Base-by-base conservation (phyloP, 2,113 vertebrate genomes). In the Strix aluco region DNA sequence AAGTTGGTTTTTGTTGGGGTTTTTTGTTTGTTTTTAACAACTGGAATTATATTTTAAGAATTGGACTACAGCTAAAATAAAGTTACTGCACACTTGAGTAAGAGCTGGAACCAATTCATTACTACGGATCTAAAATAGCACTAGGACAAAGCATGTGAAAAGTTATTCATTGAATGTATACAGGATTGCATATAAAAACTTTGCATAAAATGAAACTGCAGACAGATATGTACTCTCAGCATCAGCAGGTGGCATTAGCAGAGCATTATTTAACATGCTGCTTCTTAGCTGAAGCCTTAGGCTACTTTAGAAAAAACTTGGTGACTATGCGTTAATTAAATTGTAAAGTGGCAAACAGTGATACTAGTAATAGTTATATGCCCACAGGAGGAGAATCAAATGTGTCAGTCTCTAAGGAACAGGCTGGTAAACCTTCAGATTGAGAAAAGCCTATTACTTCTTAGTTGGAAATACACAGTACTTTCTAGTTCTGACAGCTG, bases 221-320 rank as follows among this genome's bases (percentile, higher is more conserved):
- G 93, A 71, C 55, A 66, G 66, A 52, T 19, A 80, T 81, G 66
- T 89, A 49, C 81, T 84, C 84, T 69, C 72, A 54, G 75, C 65
- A 97, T 95, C 97, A 97, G 94, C 95, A 97, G 95, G 97, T 80
- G 90, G 82, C 89, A 89, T 92, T 86, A 91, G 75, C 75, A 85
- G 75, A 82, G 58, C 91, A 65, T 81, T 81, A 93, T 81, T 96
- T 97, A 84, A 93, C 17, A 2, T 30, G 42, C 66, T 91, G 79
- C 34, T 77, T 74, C 88, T 87, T 78, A 81, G 71, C 85, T 52
- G 46, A 81, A 89, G 89, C 91, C 92, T 92, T 88, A 51, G 92
- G 96, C n/a, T 54, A 92, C 86, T 63, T 79, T 0, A 58, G 63
- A 73, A 75, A 73, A 65, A 70, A 10, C 30, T 71, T 81, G 66